These are phyloP conservation scores for Tiaroga cobitis DNA, from an alignment of 2,797 vertebrate genomes.

Conservation along the genomic window DNA sequence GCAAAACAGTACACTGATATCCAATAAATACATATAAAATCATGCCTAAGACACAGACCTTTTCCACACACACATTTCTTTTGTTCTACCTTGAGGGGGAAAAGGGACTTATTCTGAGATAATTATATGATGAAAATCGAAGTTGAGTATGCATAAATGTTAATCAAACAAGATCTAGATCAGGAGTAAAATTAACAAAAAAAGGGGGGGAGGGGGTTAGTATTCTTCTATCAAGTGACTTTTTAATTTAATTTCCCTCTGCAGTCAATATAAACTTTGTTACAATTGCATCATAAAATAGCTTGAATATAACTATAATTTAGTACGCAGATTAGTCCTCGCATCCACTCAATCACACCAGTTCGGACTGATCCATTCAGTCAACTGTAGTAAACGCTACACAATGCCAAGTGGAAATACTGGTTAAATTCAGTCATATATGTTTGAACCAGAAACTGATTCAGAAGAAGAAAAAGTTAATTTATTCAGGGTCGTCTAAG, in stretches of 20 bases:
- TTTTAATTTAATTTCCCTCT: not conserved
- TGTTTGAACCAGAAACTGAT: not conserved
- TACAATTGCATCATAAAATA: no score
- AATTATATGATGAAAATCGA: not conserved
- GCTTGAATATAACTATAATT: no score
- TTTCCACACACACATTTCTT: not conserved
- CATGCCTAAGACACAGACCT: not conserved
- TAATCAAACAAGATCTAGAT: not conserved
- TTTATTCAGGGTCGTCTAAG: no score
- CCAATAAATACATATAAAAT: not conserved
- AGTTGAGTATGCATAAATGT: not conserved
- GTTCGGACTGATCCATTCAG: not conserved
- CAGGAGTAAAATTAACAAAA: not conserved
- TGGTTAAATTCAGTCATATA: no score
- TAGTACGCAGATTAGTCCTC: no score
- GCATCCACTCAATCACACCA: not conserved
- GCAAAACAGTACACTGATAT: not conserved
- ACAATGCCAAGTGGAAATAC: no score
- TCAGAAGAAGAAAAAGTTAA: no score
- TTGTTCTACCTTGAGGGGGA: not conserved
- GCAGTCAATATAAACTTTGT: no score
- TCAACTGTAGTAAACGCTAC: no score
- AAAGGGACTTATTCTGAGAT: not conserved
- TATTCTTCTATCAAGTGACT: not conserved
- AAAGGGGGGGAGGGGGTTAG: no score